Conservation (phyloP, 2,888 invertebrate species). For the Petrolisthes manimaculis region DNA sequence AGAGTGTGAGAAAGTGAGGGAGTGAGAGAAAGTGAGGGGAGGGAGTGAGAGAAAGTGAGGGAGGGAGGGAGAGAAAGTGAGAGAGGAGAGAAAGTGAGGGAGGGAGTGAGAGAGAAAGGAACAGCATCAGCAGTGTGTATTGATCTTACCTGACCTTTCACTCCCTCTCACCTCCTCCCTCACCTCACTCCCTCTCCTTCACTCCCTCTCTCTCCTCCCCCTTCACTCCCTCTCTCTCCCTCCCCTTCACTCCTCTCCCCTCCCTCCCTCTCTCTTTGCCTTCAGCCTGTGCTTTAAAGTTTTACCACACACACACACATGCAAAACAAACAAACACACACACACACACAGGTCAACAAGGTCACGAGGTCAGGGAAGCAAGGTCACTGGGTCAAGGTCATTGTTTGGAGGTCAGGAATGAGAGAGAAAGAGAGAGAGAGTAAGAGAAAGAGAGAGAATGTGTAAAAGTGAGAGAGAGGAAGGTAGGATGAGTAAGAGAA, state of each 20-base stretch:
- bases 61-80: conserved; percentile 8
- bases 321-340: not conserved
- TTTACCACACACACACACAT: not conserved
- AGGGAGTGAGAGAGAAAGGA: not conserved
- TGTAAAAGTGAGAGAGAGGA: not conserved
- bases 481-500: not conserved
- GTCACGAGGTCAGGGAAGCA: not conserved
- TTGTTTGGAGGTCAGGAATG: not conserved
- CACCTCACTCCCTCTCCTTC: not conserved
- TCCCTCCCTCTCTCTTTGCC: not conserved
- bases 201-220: not conserved
- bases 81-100: not conserved
- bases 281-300: not conserved
- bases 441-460: not conserved
- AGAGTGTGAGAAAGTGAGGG: not conserved
- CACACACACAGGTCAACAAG: not conserved
- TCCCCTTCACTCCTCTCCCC: not conserved
- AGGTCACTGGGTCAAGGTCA: not conserved
- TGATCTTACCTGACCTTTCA: not conserved
- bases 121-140: not conserved
- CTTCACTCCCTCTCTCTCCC: not conserved
- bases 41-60: conserved; percentile 4
- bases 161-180: not conserved
- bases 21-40: not conserved
- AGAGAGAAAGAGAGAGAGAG: not conserved